Base-by-base conservation (phyloP, 64 coral and sea anemone species). In the Porites lutea region DNA sequence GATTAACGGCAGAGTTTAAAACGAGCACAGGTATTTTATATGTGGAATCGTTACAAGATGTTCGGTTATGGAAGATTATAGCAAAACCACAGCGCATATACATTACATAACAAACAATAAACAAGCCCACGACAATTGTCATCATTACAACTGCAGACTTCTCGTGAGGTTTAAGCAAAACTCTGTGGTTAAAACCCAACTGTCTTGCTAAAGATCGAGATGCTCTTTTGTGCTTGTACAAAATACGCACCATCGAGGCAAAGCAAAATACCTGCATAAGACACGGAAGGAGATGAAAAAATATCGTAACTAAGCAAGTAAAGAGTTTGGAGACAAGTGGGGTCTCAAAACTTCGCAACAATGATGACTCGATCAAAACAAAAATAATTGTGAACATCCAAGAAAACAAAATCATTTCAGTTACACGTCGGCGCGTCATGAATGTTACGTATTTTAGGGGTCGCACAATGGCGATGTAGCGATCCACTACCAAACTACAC, bases 1-100 rank as follows among this genome's bases (percentile, higher is more conserved):
- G 75, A 14, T 78, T 78, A 6, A 55, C 19, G 48, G 75, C 75
- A 4, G 75, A 78, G 52, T 79, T 79, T 79, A 79, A 79, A 79
- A 79, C 5, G 20, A 79, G 19, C 50, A 79, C 9, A 23, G 76
- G 76, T 58, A 79, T 57, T 37, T 79, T 44, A 7, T 21, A 79
- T 22, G 14, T 49, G 9, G 12, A 20, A 22, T 79, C 76, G 5
- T 23, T 49, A 59, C 76, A 79, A 6, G 48, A 18, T 37, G 2
- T 8, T 23, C 3, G 19, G 1, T 13, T 6, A 57, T 79, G 10
- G 13, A 77, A 3, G 18, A 79, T 23, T 5, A 12, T 12, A 22
- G 21, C 19, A 79, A 79, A 10, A 54, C 47, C n/a, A 79, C 76
- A 43, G 11, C 76, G 76, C 18, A 79, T 10, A 13, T 16, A 58